Conservation (phyloP, 2,113 vertebrate species). For the Dendropsophus ebraccatus region DNA sequence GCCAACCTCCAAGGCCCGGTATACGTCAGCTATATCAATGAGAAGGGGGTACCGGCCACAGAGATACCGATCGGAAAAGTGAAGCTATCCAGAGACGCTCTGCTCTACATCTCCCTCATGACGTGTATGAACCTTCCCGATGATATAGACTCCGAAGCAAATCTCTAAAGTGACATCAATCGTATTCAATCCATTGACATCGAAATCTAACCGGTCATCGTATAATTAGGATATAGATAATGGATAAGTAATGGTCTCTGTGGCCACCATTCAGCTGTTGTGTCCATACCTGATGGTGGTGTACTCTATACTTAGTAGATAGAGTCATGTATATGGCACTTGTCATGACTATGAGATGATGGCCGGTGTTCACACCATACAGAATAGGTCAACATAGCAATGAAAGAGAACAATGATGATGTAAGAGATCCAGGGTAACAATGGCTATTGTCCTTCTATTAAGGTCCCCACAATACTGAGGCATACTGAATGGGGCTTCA, state of each 20-base stretch:
- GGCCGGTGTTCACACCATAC: not conserved
- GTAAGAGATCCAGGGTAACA: not conserved
- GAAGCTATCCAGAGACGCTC: not conserved
- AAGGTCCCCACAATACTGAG: not conserved
- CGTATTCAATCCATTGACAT: not conserved
- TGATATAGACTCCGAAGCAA: conserved; percentile 9
- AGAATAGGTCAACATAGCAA: not conserved
- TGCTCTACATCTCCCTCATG: conserved; percentile 53
- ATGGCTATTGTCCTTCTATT: not conserved
- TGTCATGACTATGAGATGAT: not conserved
- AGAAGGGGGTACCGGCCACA: not conserved
- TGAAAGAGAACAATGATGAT: not conserved
- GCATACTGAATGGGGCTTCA: not conserved
- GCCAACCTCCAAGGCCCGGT: conserved; percentile 49
- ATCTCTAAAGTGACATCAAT: not conserved
- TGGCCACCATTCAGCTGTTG: not conserved
- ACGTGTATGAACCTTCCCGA: accelerated
- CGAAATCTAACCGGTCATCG: not conserved
- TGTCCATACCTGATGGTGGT: not conserved
- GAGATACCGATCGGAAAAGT: conserved; percentile 45
- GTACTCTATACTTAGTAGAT: not conserved
- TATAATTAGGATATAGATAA: not conserved
- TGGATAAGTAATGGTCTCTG: not conserved
- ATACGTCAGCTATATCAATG: conserved; percentile 58
- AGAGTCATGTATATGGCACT: not conserved